Conservation (phyloP, 1,140 invertebrate species). For the Polypedilum pembai region DNA sequence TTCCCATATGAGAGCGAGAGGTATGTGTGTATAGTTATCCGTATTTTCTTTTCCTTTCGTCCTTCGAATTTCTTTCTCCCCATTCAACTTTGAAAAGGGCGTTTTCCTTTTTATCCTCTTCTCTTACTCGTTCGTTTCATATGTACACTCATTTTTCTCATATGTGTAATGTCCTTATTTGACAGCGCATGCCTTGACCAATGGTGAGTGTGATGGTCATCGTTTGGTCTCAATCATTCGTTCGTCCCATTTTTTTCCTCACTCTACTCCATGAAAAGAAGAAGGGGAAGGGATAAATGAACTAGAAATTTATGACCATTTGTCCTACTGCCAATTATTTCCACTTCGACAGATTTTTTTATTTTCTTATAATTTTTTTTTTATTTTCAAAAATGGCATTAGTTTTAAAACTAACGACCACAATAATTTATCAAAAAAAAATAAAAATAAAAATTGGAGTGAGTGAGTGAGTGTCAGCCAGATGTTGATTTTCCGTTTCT, state of each 20-base stretch:
- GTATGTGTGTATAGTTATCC: background rate
- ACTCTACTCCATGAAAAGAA: background rate
- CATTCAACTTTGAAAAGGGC: background rate
- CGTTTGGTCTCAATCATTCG: too few relatives aligned
- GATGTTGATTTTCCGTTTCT: too few relatives aligned
- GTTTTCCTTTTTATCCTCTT: background rate
- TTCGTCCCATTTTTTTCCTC: background rate
- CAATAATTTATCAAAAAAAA: too few relatives aligned
- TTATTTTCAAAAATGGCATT: too few relatives aligned
- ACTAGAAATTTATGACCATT: too few relatives aligned
- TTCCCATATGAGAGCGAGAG: background rate
- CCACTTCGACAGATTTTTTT: too few relatives aligned
- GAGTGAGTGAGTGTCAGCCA: too few relatives aligned
- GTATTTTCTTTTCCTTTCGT: background rate
- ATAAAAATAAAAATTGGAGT: too few relatives aligned
- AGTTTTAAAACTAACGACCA: too few relatives aligned
- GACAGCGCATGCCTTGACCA: constrained; percentile 22
- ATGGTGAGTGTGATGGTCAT: background rate
- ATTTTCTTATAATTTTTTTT: too few relatives aligned
- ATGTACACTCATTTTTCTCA: background rate
- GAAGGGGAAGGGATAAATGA: too few relatives aligned
- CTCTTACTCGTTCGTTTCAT: background rate
- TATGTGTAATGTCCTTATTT: constrained; percentile 20
- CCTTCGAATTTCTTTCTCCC: background rate
- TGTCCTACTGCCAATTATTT: too few relatives aligned